Conservation (phyloP, 2,888 invertebrate species). For the Amiota communis region DNA sequence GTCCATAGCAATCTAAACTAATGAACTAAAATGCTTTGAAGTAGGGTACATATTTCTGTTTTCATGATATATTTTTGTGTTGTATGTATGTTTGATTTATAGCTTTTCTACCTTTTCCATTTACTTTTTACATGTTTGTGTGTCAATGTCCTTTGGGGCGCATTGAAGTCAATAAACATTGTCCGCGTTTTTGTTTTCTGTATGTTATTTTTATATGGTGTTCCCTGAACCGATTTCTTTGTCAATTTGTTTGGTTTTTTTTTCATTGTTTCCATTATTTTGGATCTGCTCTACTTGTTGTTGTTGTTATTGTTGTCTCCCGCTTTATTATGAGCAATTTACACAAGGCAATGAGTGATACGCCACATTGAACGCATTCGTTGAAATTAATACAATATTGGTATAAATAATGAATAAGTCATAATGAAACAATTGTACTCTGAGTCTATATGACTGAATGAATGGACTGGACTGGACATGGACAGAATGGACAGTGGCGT, state of each 20-base stretch:
- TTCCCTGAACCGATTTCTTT: conserved; percentile 13
- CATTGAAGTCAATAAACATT: conserved; percentile 15
- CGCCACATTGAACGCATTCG: too few relatives aligned
- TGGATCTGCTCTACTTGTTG: neutral
- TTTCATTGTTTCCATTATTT: conserved; percentile 13
- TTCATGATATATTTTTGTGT: too few relatives aligned
- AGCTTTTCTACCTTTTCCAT: neutral
- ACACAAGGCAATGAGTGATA: neutral
- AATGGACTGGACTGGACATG: neutral
- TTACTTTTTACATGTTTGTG: neutral
- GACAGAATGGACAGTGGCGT: conserved; percentile 7
- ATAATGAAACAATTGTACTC: conserved; percentile 5
- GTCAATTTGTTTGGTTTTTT: neutral
- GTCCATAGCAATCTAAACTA: too few relatives aligned
- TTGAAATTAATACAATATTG: conserved; percentile 11
- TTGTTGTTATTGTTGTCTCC: neutral
- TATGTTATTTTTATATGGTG: neutral
- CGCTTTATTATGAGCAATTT: conserved; percentile 13
- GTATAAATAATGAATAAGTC: conserved; percentile 21
- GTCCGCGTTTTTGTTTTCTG: neutral
- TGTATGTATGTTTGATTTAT: neutral
- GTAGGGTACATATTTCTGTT: too few relatives aligned
- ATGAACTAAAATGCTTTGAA: too few relatives aligned
- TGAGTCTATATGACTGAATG: too few relatives aligned
- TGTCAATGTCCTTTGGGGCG: conserved; percentile 1